Base-by-base conservation (phyloP, 2,888 invertebrate genomes). In the Marronus borbonicus region DNA sequence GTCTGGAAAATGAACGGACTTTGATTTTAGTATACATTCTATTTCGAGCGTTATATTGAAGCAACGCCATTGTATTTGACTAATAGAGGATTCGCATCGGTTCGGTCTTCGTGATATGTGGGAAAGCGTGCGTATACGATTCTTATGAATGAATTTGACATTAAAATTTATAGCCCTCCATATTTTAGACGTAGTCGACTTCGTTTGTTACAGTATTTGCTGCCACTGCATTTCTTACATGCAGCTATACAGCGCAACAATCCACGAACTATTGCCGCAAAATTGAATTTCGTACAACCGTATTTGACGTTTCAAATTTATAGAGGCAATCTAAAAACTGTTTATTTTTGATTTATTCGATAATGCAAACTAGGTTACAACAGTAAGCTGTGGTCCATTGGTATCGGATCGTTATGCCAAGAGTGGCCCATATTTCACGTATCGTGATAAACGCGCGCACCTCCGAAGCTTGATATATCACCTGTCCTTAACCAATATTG, bases 401-500 rank as follows among this genome's bases (percentile, higher is more conserved):
- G 55, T 74, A 74, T 52, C 55, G 74, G 72, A 70, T 52, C 72
- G 72, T 72, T 78, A 78, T 78, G 62, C 62, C 72, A 78, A 52
- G 77, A 76, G 76, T 76, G 69, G 79, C 69, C 78, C 78, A 78
- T 78, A 79, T 79, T 76, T 80, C 77, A 81, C 76, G 76, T 78
- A 76, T 79, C 80, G 76, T 76, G 74, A 78, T 70, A 72, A 58
- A 79, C 82, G 81, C 80, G 80, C 70, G 72, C 79, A 80, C 81
- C 55, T 74, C 72, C 55, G 78, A 77, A 80, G 81, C 81, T 80
- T 81, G 82, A 83, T 84, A 83, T 83, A 83, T 84, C 83, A 84
- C 84, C 84, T 83, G 84, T 82, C 84, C 80, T 82, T 81, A 82
- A 80, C 83, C 83, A 83, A 83, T 84, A 84, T 83, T 81, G 83